Conservation (phyloP, 2,888 invertebrate genomes). For the Aleiodes leptofemur region DNA sequence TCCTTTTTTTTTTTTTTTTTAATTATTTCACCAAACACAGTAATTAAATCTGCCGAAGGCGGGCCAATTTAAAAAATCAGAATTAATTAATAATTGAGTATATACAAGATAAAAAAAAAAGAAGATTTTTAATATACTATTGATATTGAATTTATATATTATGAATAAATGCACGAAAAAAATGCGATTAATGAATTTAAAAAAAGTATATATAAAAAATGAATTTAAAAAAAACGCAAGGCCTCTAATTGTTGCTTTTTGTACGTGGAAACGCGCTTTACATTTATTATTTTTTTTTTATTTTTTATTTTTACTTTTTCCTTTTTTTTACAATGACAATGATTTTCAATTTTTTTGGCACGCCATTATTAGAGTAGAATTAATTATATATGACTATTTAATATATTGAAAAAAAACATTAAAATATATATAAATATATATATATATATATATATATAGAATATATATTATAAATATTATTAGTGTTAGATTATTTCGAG, state of each 20-base stretch:
- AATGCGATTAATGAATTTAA: no score
- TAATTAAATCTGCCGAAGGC: no score
- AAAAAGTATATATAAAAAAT: no score
- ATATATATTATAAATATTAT: slow-evolving; percentile 65
- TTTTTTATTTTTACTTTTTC: slow-evolving; percentile 50
- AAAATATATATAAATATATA: slow-evolving; percentile 52
- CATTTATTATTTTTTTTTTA: no score
- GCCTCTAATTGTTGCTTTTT: no score
- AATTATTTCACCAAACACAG: no score
- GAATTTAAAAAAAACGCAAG: slow-evolving; percentile 29
- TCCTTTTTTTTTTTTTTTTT: no score
- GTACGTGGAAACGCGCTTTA: no score
- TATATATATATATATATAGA: slow-evolving; percentile 57
- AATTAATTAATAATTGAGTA: slow-evolving; percentile 26
- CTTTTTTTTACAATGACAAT: slow-evolving; percentile 9
- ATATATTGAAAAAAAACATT: slow-evolving; percentile 61
- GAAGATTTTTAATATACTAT: slow-evolving; percentile 46
- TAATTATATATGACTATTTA: slow-evolving; percentile 66
- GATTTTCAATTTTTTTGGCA: slow-evolving; percentile 59
- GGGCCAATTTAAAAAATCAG: not conserved
- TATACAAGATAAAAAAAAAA: slow-evolving; percentile 7
- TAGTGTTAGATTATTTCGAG: slow-evolving; percentile 61
- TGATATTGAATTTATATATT: slow-evolving; percentile 37
- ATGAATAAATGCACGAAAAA: no score
- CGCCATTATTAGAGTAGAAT: slow-evolving; percentile 59